Percentiles rank a stretch among this genome's conserved stretches.
Conservation (phyloP, 2,113 vertebrate species). For the Perognathus longimembris region DNA sequence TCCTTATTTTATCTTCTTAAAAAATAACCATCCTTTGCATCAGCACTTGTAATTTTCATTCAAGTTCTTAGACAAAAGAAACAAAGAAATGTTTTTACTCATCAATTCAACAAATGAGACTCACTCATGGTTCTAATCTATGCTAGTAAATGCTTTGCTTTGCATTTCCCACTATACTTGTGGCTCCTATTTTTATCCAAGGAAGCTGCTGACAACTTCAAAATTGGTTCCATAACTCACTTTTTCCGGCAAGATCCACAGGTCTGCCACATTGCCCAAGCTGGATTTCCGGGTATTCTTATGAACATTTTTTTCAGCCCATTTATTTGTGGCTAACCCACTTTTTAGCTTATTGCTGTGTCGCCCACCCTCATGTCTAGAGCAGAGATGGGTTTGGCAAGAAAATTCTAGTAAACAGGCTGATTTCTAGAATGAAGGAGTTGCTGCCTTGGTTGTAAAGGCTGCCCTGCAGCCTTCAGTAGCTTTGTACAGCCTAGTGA, state of each 20-base stretch:
- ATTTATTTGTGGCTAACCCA: conserved; percentile 70
- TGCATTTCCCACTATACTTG: conserved; percentile 63
- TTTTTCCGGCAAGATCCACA: conserved; percentile 31
- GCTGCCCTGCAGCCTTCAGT: neutral
- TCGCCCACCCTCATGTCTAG: neutral
- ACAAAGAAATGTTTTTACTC: conserved; percentile 39
- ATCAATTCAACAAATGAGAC: neutral
- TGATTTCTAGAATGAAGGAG: conserved; percentile 21
- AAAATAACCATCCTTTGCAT: conserved; percentile 15
- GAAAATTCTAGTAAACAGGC: conserved; percentile 26
- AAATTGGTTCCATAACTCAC: conserved; percentile 29
- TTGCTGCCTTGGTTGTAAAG: neutral
- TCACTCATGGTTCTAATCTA: conserved; percentile 38
- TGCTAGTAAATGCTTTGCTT: conserved; percentile 37
- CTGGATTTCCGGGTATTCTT: conserved; percentile 38
- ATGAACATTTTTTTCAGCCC: conserved; percentile 47
- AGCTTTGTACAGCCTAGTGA: neutral
- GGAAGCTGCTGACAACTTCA: conserved; percentile 49
- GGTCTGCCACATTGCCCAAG: conserved; percentile 4
- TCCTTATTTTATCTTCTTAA: conserved; percentile 20
- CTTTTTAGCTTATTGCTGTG: conserved; percentile 30
- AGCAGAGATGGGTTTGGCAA: conserved; percentile 43
- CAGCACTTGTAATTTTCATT: conserved; percentile 37
- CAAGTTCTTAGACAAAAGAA: conserved; percentile 20
- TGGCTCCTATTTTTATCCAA: conserved; percentile 65